A percentile compares a stretch with the other conserved stretches of the same genome.
Evolutionary conservation across 1,140 invertebrate genomes (phyloP).

Genomic region (Brachystomella parvula): DNA sequence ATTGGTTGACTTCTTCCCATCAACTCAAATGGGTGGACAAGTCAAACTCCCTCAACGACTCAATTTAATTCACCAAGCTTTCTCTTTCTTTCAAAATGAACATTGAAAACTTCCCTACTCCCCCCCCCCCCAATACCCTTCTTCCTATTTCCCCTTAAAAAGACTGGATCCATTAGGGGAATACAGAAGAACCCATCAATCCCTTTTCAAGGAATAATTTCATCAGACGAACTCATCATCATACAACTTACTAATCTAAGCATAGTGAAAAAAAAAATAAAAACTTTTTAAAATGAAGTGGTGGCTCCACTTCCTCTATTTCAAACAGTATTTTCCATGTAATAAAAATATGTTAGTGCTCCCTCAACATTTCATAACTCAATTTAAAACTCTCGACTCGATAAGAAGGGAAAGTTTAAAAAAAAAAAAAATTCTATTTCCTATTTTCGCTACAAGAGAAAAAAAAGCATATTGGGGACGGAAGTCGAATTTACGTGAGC

Average conservation of each 20-base stretch:
- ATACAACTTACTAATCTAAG: too few relatives aligned
- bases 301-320: background rate
- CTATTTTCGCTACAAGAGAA: background rate
- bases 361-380: too few relatives aligned
- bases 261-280: too few relatives aligned
- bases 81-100: background rate
- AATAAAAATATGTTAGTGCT: too few relatives aligned
- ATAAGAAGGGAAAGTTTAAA: background rate
- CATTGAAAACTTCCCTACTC: too few relatives aligned
- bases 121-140: too few relatives aligned
- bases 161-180: background rate
- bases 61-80: background rate
- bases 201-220: background rate
- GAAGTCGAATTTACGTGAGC: background rate
- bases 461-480: background rate
- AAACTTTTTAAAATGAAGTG: background rate
- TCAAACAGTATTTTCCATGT: background rate
- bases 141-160: too few relatives aligned
- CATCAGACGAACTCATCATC: too few relatives aligned
- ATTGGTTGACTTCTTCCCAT: background rate
- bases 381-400: too few relatives aligned
- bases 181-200: background rate
- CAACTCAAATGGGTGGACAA: background rate
- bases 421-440: background rate
- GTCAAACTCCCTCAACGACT: background rate